phyloP scores from a whole-genome alignment of 2,797 vertebrate genomes.

The Cyclura pinguis region DNA sequence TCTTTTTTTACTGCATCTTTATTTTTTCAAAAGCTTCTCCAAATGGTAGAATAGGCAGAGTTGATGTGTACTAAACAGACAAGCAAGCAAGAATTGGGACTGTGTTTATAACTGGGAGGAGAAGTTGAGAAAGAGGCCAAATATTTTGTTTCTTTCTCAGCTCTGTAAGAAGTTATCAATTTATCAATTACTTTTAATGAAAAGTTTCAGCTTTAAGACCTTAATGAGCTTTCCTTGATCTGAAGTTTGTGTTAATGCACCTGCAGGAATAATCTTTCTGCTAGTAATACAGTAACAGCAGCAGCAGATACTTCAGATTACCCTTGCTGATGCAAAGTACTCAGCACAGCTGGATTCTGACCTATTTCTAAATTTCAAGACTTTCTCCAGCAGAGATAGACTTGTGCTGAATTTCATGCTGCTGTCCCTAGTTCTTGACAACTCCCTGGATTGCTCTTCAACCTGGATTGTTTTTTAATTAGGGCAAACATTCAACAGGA shows the following conservation, averaged over 20 bases:
- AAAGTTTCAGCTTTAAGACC: neutral
- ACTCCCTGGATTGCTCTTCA: constrained; percentile 8
- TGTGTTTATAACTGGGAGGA: neutral
- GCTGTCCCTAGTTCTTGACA: constrained; percentile 7
- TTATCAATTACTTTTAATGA: neutral
- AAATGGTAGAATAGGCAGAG: neutral
- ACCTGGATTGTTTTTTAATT: constrained; percentile 10
- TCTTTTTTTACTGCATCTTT: neutral
- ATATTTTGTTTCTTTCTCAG: neutral
- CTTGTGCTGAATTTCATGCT: neutral
- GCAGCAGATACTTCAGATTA: accelerated
- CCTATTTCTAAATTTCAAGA: neutral
- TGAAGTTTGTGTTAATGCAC: neutral
- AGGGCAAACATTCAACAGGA: neutral
- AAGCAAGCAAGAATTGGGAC: neutral
- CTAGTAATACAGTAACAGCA: neutral
- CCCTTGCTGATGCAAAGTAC: neutral
- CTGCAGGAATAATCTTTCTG: accelerated
- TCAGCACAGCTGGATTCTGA: neutral
- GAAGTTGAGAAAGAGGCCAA: neutral
- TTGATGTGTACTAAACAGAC: neutral
- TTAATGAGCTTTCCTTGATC: neutral
- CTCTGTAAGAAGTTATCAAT: neutral
- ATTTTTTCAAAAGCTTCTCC: neutral
- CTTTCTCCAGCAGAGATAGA: neutral